Evolutionary conservation across 37 sponge, comb jelly and placozoan species (phyloP).

Genomic region (Cliona cf. orientalis): DNA sequence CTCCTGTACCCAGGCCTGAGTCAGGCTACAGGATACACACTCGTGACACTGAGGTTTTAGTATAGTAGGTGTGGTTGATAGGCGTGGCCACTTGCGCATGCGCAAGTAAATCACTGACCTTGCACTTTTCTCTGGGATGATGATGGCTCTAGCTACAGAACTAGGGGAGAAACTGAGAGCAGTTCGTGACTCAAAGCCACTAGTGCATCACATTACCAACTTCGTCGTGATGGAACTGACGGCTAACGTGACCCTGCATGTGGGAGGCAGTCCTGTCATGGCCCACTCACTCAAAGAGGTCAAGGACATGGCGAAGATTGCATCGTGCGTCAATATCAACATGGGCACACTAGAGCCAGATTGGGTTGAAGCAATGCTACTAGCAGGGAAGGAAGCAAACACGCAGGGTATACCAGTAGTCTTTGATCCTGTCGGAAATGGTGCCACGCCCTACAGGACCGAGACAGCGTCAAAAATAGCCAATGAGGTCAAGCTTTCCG

Average conservation of each 20-base stretch:
- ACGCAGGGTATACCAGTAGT: conserved; percentile 1
- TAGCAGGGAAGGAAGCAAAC: conserved; percentile 19
- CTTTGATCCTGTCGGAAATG: conserved; percentile 25
- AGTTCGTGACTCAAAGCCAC: neutral
- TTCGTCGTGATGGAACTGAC: conserved; percentile 20
- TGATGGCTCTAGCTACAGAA: conserved; percentile 4
- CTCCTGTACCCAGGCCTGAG: too few species aligned
- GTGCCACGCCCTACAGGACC: conserved; percentile 16
- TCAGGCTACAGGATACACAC: too few species aligned
- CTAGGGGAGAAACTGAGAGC: neutral
- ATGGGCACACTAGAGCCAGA: conserved; percentile 26
- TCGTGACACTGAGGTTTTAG: too few species aligned
- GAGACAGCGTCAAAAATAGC: conserved; percentile 4
- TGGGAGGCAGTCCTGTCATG: conserved; percentile 23
- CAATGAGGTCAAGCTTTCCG: conserved; percentile 3
- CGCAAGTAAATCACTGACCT: too few species aligned
- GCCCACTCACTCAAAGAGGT: conserved; percentile 16
- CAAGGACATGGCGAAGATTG: conserved; percentile 12
- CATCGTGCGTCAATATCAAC: conserved; percentile 18
- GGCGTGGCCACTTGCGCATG: too few species aligned
- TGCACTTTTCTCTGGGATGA: too few species aligned
- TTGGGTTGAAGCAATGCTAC: conserved; percentile 13
- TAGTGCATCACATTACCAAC: conserved; percentile 9
- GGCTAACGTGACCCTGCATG: conserved; percentile 13
- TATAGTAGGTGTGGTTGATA: too few species aligned